Conservation (phyloP, 2,113 vertebrate genomes). For the Paramormyrops kingsleyae region DNA sequence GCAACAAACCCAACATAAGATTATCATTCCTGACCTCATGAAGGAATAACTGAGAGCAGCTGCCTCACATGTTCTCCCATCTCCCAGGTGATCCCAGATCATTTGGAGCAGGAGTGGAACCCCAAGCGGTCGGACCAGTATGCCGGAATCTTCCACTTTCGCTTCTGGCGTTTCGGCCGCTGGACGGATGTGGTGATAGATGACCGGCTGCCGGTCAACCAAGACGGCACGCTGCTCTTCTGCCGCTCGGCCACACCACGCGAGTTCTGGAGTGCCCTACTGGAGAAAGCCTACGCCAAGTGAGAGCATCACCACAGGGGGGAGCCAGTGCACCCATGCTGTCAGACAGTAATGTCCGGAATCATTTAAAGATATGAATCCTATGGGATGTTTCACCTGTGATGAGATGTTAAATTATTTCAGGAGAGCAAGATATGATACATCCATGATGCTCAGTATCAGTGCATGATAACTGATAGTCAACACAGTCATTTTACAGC, state of each 20-base stretch:
- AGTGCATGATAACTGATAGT: background rate
- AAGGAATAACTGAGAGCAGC: background rate
- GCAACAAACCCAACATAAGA: background rate
- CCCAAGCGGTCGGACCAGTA: slow-evolving; percentile 54
- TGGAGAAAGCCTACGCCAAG: slow-evolving; percentile 77
- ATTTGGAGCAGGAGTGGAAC: slow-evolving; percentile 68
- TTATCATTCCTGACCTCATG: background rate
- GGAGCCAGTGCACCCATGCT: background rate
- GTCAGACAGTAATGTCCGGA: background rate
- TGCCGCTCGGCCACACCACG: slow-evolving; percentile 62
- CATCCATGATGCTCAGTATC: background rate
- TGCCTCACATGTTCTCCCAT: background rate
- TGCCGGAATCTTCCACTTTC: slow-evolving; percentile 70
- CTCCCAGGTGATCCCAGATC: slow-evolving; percentile 68
- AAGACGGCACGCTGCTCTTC: slow-evolving; percentile 64
- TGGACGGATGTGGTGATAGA: slow-evolving; percentile 73
- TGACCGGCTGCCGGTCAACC: slow-evolving; percentile 62
- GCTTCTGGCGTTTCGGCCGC: slow-evolving; percentile 66
- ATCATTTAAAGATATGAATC: background rate
- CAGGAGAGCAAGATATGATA: background rate
- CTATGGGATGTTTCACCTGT: background rate
- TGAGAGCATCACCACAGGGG: slow-evolving; percentile 24
- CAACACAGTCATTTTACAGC: background rate
- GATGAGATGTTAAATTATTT: background rate
- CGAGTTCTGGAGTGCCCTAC: slow-evolving; percentile 71